Base-by-base conservation (phyloP, 2,113 vertebrate species). In the Nicator chloris region DNA sequence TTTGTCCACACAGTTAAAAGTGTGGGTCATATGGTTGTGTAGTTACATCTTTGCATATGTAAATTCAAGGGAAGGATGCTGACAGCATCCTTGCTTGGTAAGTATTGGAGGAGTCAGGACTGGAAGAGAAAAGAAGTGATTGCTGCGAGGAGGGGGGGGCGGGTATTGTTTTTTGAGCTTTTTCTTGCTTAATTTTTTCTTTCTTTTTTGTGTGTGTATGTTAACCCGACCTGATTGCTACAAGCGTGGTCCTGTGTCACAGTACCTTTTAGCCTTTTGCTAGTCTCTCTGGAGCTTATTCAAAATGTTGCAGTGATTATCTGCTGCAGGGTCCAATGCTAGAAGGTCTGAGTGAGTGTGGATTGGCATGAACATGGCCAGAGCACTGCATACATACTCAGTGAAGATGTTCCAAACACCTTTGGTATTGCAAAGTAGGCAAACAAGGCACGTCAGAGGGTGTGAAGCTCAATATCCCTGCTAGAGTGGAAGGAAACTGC, bases 121-220 rank as follows among this genome's bases (percentile, higher is more conserved):
- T 45, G 23, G 50, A 81, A 72, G 15, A 77, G n/a, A 59, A 82
- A 73, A 24, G 37, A 18, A 54, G 13, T 11, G 27, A 81, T 89
- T 59, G 40, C 45, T 47, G 9, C 0, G 0, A 10, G 4, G 12
- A 4, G 5, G 14, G 20, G 8, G 5, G 27, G 2, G 40, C 19
- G 30, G 8, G 6, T 45, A 23, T 44, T 35, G 18, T 0, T 76
- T 72, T n/a, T 33, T 31, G 15, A 15, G 4, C 2, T 3, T 65
- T 69, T 88, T 65, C 3, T 47, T 39, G 10, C 9, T 39, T 19
- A 4, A 31, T 24, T n/a, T 23, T 42, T 50, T 31, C 7, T 64
- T 40, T 27, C 0, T 72, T 49, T 7, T 18, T 12, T 47, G 7
- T 51, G 2, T 44, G 23, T 23, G 4, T 40, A 10, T 51, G 44